Evolutionary conservation across 2,797 vertebrate species (phyloP).

Genomic region (Alcedo quadribrachys): DNA sequence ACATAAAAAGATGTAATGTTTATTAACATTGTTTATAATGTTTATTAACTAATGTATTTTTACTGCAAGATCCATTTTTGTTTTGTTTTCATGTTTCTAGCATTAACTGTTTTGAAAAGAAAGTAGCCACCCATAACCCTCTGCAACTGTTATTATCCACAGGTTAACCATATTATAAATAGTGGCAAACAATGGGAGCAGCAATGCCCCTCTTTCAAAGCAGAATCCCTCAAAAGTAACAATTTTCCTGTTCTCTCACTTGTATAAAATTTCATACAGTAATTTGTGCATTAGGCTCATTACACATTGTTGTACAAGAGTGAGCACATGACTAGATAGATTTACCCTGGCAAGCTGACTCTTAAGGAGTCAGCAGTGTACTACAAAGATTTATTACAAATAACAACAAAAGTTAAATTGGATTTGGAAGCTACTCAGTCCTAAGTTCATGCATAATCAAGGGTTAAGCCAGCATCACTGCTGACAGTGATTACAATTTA

Average conservation of each 20-base stretch:
- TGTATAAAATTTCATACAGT: background rate
- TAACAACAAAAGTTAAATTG: background rate
- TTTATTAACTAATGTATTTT: background rate
- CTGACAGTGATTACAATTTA: rapidly evolving
- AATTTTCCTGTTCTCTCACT: background rate
- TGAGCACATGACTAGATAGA: background rate
- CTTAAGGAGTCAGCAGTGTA: background rate
- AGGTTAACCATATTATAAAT: background rate
- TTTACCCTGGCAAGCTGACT: background rate
- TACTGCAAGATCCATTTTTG: background rate
- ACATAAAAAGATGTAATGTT: background rate
- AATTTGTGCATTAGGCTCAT: background rate
- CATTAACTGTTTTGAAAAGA: background rate
- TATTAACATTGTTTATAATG: background rate
- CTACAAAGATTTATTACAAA: background rate
- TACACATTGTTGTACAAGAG: background rate
- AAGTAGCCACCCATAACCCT: background rate
- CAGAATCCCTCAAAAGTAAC: background rate
- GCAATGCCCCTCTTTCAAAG: background rate
- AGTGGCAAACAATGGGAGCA: background rate
- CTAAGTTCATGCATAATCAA: background rate
- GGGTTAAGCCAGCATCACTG: background rate
- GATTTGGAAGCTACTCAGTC: background rate
- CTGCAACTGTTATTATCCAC: background rate
- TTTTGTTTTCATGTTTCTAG: background rate